Conservation (phyloP, 53 echinoderm and acorn worm genomes). For the Patiria pectinifera region DNA sequence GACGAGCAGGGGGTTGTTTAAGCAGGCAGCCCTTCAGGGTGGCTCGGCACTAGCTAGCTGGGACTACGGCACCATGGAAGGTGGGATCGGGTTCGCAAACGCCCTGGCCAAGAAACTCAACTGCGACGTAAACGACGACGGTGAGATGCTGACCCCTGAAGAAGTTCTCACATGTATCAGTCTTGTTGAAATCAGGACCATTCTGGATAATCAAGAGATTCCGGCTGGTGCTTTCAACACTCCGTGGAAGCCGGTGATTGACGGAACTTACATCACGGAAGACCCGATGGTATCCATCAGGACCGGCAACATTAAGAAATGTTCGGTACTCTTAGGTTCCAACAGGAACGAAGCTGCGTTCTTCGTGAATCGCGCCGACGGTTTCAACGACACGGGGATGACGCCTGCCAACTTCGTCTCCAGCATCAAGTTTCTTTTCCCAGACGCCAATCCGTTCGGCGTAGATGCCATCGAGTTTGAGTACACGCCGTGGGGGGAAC, state of each 20-base stretch:
- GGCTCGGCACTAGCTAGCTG: background rate
- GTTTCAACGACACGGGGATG: background rate
- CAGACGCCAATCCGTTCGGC: background rate
- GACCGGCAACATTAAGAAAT: background rate
- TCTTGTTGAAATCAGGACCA: background rate
- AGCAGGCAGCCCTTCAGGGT: conserved; percentile 69
- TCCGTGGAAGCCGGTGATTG: background rate
- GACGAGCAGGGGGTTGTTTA: conserved; percentile 68
- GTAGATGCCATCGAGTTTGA: background rate
- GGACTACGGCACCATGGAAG: too few relatives aligned
- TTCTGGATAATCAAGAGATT: background rate
- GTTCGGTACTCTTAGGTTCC: background rate
- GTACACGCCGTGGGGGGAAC: background rate
- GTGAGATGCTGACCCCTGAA: background rate
- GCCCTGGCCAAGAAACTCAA: background rate
- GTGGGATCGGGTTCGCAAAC: background rate
- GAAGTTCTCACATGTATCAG: background rate
- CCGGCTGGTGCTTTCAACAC: background rate
- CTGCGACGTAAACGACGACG: background rate
- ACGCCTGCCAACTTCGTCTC: background rate
- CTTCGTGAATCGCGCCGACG: background rate
- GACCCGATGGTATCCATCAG: background rate
- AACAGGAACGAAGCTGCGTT: background rate
- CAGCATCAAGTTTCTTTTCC: background rate
- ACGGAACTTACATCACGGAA: background rate